Percentiles rank a stretch among this genome's conserved stretches.
These are phyloP conservation scores for Mythimna albipuncta DNA, from an alignment of 2,888 invertebrate species.

Conservation along the genomic window DNA sequence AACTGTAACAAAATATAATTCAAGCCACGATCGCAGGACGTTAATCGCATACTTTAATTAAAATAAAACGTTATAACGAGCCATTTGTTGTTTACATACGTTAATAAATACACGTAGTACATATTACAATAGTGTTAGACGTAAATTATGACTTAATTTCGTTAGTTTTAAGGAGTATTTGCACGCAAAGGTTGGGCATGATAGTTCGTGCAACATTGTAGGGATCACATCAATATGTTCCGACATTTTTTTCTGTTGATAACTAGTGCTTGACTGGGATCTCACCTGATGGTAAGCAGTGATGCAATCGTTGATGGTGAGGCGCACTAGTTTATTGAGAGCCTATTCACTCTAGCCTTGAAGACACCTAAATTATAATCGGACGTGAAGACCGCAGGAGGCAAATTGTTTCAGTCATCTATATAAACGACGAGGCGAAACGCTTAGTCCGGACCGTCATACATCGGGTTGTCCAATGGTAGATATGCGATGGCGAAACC, in stretches of 20 bases:
- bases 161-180: conserved; percentile 25
- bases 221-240: conserved; percentile 2
- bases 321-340: too few relatives aligned
- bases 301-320: too few relatives aligned
- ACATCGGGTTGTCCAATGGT: too few relatives aligned
- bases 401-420: too few relatives aligned
- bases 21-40: conserved; percentile 57
- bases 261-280: too few relatives aligned
- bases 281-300: too few relatives aligned
- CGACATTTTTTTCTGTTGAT: neutral
- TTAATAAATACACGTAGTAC: conserved; percentile 22
- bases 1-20: conserved; percentile 45
- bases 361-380: too few relatives aligned
- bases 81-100: conserved; percentile 23
- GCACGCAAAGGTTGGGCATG: conserved; percentile 38
- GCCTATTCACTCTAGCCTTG: too few relatives aligned
- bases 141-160: conserved; percentile 45
- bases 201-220: neutral
- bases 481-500: too few relatives aligned
- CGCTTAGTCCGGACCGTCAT: too few relatives aligned
- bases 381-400: too few relatives aligned
- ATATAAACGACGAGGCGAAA: too few relatives aligned
- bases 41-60: conserved; percentile 68
- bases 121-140: conserved; percentile 22
- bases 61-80: conserved; percentile 58